These are phyloP conservation scores for Actinia equina DNA, from an alignment of 64 coral and sea anemone species.

Conservation along the genomic window DNA sequence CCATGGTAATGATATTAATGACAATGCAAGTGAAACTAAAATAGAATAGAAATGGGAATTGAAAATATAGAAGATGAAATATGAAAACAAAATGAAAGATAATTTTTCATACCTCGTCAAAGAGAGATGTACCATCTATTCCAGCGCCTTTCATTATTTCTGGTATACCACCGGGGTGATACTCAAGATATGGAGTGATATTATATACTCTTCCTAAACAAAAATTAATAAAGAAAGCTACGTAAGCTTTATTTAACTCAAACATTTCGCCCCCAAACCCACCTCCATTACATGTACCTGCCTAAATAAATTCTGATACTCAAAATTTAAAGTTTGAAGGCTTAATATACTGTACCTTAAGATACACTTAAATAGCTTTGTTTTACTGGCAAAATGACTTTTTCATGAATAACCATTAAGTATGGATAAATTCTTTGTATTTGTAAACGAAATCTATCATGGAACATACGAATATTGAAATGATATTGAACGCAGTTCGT, in stretches of 20 bases:
- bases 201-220: slow-evolving; percentile 87
- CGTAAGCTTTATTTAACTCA: too few species aligned
- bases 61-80: too few species aligned
- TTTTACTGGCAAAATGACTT: not conserved
- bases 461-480: not conserved
- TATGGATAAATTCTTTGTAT: not conserved
- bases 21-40: too few species aligned
- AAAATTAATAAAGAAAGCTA: not conserved
- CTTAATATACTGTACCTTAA: too few species aligned
- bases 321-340: too few species aligned
- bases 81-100: too few species aligned
- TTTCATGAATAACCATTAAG: not conserved
- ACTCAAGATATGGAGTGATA: slow-evolving; percentile 88
- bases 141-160: slow-evolving; percentile 95
- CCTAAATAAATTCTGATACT: too few species aligned
- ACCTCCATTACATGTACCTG: too few species aligned
- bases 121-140: slow-evolving; percentile 77
- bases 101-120: slow-evolving; percentile 92
- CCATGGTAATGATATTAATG: too few species aligned
- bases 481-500: too few species aligned
- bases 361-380: not conserved
- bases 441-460: not conserved
- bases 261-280: too few species aligned
- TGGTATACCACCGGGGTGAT: slow-evolving; percentile 89
- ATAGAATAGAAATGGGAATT: too few species aligned